These are phyloP conservation scores for Corythoichthys intestinalis DNA, from an alignment of 2,113 vertebrate species.

Conservation along the genomic window DNA sequence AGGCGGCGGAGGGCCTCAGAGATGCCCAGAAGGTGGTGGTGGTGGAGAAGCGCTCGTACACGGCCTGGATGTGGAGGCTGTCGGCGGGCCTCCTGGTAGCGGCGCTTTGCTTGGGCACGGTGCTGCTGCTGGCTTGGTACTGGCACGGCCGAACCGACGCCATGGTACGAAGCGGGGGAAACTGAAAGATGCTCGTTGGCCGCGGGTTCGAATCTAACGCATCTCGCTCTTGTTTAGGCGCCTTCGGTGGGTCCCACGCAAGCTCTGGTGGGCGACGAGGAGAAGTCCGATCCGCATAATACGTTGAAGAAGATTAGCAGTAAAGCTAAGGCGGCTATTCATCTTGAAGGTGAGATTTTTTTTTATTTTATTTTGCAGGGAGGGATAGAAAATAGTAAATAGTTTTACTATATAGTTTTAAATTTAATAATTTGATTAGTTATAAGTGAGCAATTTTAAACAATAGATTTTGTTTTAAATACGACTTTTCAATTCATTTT, in stretches of 20 bases:
- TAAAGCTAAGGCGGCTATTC: slow-evolving; percentile 70
- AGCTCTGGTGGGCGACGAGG: neutral
- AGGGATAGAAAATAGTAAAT: too few species aligned
- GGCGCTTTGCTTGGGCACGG: slow-evolving; percentile 37
- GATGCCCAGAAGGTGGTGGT: slow-evolving; percentile 38
- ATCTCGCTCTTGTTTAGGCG: slow-evolving; percentile 10
- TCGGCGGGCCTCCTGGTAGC: slow-evolving; percentile 12
- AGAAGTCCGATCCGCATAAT: slow-evolving; percentile 43
- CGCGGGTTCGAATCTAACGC: neutral
- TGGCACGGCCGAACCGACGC: slow-evolving; percentile 19
- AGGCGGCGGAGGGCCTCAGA: slow-evolving; percentile 26
- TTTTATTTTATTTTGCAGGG: too few species aligned
- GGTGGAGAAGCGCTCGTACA: slow-evolving; percentile 46
- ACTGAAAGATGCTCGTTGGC: too few species aligned
- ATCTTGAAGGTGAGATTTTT: slow-evolving; percentile 68
- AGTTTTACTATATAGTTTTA: too few species aligned
- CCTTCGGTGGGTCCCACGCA: slow-evolving; percentile 15
- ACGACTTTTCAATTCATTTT: too few species aligned
- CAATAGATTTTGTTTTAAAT: too few species aligned
- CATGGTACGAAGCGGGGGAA: slow-evolving; percentile 27
- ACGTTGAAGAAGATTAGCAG: slow-evolving; percentile 50
- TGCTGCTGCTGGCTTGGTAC: slow-evolving; percentile 42
- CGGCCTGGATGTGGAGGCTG: slow-evolving; percentile 46
- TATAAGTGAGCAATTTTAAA: too few species aligned
- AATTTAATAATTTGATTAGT: too few species aligned